Conservation (phyloP, 2,888 invertebrate species). For the Megamerina dolium region DNA sequence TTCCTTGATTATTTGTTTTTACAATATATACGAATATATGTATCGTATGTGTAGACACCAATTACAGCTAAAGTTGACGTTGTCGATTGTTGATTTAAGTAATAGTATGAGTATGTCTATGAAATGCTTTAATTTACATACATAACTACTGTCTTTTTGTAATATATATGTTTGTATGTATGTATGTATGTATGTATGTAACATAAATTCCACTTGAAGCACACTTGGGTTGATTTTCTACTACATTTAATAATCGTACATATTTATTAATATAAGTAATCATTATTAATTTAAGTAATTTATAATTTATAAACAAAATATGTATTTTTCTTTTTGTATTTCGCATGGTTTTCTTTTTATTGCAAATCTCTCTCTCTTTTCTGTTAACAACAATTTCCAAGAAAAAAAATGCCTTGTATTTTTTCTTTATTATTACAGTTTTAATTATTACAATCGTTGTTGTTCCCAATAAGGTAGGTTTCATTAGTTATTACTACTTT, state of each 20-base stretch:
- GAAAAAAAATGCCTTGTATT: conserved; percentile 10
- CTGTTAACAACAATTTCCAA: conserved; percentile 22
- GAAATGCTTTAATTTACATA: conserved; percentile 8
- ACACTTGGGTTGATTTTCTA: conserved; percentile 41
- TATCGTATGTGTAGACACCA: conserved; percentile 29
- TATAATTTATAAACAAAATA: conserved; percentile 21
- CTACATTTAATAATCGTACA: conserved; percentile 6
- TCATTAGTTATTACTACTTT: conserved; percentile 14
- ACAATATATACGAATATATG: no score
- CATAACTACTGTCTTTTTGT: no score
- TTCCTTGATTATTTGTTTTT: no score
- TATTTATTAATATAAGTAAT: no score
- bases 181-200: no score
- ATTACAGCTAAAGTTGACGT: conserved; percentile 26
- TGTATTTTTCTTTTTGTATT: conserved; percentile 13
- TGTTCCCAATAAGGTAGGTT: conserved; percentile 31
- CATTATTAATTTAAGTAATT: conserved; percentile 7
- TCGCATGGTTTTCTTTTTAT: conserved; percentile 14
- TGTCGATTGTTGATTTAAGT: conserved; percentile 19
- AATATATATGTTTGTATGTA: no score
- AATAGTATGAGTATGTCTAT: no score
- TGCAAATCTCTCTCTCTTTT: background rate
- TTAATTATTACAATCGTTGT: conserved; percentile 31
- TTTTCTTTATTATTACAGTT: conserved; percentile 20
- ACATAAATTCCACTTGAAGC: conserved; percentile 35